Base-by-base conservation (phyloP, 2,113 vertebrate species). In the Nibea coibor region DNA sequence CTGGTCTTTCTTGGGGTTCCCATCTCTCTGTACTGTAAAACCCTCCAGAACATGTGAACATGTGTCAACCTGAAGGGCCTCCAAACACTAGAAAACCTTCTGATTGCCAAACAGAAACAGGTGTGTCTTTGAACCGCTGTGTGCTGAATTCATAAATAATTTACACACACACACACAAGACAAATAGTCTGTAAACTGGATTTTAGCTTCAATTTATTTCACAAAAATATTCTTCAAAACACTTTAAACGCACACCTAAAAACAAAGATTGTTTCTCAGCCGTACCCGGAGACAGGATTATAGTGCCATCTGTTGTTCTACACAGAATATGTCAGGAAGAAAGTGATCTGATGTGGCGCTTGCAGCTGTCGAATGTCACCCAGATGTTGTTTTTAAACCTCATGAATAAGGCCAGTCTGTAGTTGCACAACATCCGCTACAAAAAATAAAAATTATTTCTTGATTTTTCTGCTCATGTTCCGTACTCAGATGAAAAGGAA, bases 101-200 rank as follows among this genome's bases (percentile, higher is more conserved):
- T 90, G 90, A 93, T 93, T 90, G 47, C 54, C 75, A 86, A 91
- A 66, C 28, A 83, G 64, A 39, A 68, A 56, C 91, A 92, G 90
- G 78, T 89, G 85, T 54, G 83, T 63, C 26, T 78, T 31, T 68
- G 22, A 68, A 61, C 28, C 57, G 7, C 0, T 26, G 45, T 45
- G 0, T 43, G n/a, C 15, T 10, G 10, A 31, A 58, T 9, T 31
- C 4, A 3, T 0, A 0, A 16, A 43, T 19, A 2, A 0, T 48
- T 39, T 0, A 19, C 24, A 64, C 63, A 39, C 14, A n/a, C 10
- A 45, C 42, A 43, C 42, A 45, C 15, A 51, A 26, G 9, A 50
- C 7, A 65, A 20, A 50, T 0, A 9, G 2, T 10, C 28, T 53
- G 45, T 5, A 28, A 63, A 28, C 5, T 24, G 7, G 3, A 17